Conservation (phyloP, 2,113 vertebrate species). For the Ivindomyrus marchei region DNA sequence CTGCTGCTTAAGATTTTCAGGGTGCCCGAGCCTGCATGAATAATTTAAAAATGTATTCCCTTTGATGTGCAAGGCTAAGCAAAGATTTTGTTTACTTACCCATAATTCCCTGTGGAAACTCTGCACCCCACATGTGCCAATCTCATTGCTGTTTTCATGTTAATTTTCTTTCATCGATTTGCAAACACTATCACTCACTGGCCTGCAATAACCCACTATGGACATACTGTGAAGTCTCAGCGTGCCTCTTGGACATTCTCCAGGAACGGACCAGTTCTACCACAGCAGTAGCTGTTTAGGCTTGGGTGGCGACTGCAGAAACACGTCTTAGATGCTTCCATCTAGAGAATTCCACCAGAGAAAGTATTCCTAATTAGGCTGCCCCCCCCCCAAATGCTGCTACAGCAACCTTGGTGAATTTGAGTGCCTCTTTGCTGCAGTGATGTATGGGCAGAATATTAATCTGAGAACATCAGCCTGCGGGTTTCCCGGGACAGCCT, state of each 20-base stretch:
- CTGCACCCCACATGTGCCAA: background rate
- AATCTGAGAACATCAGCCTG: background rate
- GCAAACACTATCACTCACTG: background rate
- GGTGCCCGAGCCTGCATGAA: background rate
- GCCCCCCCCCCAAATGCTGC: background rate
- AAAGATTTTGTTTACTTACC: background rate
- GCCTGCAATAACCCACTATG: background rate
- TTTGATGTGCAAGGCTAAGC: conserved; percentile 3
- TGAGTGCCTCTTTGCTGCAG: background rate
- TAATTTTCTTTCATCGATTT: background rate
- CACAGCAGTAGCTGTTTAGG: background rate
- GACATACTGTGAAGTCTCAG: background rate
- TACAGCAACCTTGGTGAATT: background rate
- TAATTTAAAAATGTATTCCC: background rate
- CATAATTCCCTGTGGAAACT: background rate
- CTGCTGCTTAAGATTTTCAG: background rate
- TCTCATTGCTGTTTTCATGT: background rate
- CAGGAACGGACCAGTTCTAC: background rate
- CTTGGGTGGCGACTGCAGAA: background rate
- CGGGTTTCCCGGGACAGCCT: background rate
- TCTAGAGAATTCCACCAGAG: background rate
- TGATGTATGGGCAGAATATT: background rate
- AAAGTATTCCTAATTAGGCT: background rate
- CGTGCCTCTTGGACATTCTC: background rate
- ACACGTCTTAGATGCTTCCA: background rate